Conservation (phyloP, 2,113 vertebrate genomes). For the Leucosticte australis region DNA sequence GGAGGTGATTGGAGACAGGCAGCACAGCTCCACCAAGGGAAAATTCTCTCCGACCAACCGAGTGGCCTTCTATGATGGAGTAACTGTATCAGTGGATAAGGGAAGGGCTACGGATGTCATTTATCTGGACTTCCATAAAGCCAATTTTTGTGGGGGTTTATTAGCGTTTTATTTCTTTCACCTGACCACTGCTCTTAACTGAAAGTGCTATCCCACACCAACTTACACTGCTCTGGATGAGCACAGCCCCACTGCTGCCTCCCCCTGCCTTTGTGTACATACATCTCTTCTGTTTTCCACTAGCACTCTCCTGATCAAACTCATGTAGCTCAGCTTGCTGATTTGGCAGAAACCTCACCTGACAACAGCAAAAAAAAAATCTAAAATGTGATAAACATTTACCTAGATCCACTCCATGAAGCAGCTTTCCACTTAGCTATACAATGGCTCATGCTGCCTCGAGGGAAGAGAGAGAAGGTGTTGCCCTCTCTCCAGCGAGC, state of each 20-base stretch:
- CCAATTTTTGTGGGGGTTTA: rapidly evolving
- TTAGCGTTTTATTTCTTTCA: background rate
- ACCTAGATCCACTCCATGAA: background rate
- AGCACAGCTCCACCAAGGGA: background rate
- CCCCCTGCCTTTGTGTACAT: background rate
- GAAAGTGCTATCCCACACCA: background rate
- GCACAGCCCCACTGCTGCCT: background rate
- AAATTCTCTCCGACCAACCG: background rate
- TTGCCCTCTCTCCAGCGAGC: background rate
- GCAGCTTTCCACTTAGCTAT: background rate
- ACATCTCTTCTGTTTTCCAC: background rate
- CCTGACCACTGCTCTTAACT: background rate
- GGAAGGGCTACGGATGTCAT: background rate
- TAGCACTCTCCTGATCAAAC: background rate
- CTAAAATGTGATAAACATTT: background rate
- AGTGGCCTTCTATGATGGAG: background rate
- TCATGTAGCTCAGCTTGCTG: background rate
- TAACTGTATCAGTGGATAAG: background rate
- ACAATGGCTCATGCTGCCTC: rapidly evolving
- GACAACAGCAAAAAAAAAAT: background rate
- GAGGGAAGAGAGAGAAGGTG: rapidly evolving
- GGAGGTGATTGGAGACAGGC: background rate
- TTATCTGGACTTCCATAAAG: background rate
- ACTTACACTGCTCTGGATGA: background rate
- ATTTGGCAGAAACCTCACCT: background rate